Evolutionary conservation across 2,888 invertebrate species (phyloP), one percentile per base, ranked within the genome.

Genomic region (Tetramorium bicarinatum): DNA sequence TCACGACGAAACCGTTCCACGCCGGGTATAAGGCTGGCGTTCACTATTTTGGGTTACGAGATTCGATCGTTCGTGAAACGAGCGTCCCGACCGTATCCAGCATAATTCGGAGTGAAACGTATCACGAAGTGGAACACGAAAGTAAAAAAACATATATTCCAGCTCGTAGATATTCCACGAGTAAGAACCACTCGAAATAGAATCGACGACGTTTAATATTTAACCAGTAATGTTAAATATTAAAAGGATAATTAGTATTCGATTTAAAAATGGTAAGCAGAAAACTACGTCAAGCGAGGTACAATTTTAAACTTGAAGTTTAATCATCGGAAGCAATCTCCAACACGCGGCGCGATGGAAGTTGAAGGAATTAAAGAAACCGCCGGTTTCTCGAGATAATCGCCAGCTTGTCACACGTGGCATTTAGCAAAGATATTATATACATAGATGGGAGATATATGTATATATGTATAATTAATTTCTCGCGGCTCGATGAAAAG

Each of bases 31-130:
- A 71, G 47, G 71, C 67, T 15, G 64, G 29, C 34, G 54, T 77
- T 44, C 77, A 69, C 41, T 77, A 69, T 77, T 69, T 77, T 47
- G 79, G 79, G 72, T 59, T 59, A 59, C 79, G 47, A 72, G 71
- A 72, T 72, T 80, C 79, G 72, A 80, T 79, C 44, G 56, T 77
- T 56, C 18, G 13, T 56, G 25, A 80, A 80, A 59, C 34, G 34
- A 49, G 18, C 66, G 29, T 52, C 52, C 66, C 71, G 29, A 72
- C 72, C 25, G 41, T 34, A 18, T 9, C 6, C 47, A 18, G 34
- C 38, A 41, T 13, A 76, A 76, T 52, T 49, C 21, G 15, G n/a
- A 13, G 54, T 29, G 0, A 25, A 49, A 18, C 13, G 13, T 38
- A 15, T 64, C 1, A 13, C 25, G n/a, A 77, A 77, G 18, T 77